Conservation (phyloP, 2,888 invertebrate genomes). For the Megamerina dolium region DNA sequence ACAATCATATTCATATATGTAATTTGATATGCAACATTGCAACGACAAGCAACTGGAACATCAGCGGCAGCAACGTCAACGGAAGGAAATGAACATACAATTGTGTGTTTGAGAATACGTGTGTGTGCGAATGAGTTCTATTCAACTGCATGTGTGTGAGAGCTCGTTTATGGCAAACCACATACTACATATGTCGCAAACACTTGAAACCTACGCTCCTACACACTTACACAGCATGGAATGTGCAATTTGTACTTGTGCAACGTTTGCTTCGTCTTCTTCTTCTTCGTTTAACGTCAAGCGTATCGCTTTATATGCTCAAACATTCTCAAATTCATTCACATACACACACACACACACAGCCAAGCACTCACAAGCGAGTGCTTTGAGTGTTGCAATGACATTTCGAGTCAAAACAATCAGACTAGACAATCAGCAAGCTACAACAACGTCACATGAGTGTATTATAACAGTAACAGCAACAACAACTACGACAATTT, state of each 20-base stretch:
- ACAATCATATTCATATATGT: neutral
- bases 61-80: conserved; percentile 9
- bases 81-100: conserved; percentile 15
- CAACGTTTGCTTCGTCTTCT: too few species aligned
- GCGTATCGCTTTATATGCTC: too few species aligned
- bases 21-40: neutral
- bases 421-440: conserved; percentile 18
- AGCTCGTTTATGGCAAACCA: too few species aligned
- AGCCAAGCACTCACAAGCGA: neutral
- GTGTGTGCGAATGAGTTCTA: too few species aligned
- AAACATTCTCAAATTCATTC: too few species aligned
- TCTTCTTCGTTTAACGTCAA: too few species aligned
- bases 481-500: conserved; percentile 7
- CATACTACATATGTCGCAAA: too few species aligned
- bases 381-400: conserved; percentile 17
- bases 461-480: neutral
- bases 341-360: conserved; percentile 7
- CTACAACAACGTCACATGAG: conserved; percentile 1
- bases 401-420: conserved; percentile 29
- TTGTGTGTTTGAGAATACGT: conserved; percentile 9
- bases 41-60: neutral
- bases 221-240: too few species aligned
- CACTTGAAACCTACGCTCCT: too few species aligned
- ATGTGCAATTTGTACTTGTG: too few species aligned
- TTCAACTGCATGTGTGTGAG: conserved; percentile 10